Evolutionary conservation across 2,888 invertebrate species (phyloP), one percentile per base, ranked within the genome.

Genomic region (Zaprionus bogoriensis): DNA sequence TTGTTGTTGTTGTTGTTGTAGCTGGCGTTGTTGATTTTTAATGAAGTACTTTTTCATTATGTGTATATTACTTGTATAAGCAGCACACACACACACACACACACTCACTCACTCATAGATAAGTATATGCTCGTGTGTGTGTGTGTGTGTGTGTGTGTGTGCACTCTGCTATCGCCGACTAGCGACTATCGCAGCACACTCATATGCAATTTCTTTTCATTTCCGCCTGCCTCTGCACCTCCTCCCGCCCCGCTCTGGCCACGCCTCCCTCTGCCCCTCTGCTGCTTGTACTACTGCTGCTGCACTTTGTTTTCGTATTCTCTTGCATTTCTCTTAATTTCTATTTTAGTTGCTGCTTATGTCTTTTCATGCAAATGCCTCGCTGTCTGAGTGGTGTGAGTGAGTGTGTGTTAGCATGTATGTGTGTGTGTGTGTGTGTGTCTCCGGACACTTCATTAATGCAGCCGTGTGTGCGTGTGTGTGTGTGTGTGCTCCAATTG

Each of bases 1-100:
- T 57, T 58, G 58, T 47, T 58, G 52, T 36, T 61, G 61, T 52
- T 74, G 71, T 73, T 77, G 71, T 61, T 77, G 32, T 32, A 32
- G 79, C 39, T 55, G 65, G 48, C 67, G 70, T 55, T 75, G 81
- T 78, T 82, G 83, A 85, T 87, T 83, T 83, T 83, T 83, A 83
- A 83, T 83, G 83, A 83, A 83, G 83, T 83, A 83, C 83, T 83
- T 83, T 83, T 87, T 83, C 82, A 83, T 87, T 81, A 83, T 77
- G 67, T 65, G 63, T 67, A 73, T 76, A 74, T 68, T 75, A 75
- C 68, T 74, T 68, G 57, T 73, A 53, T 68, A 58, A 64, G 52
- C 53, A 62, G 42, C 44, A 36, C 23, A 42, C n/a, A 47, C 17
- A 53, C 20, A 38, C 42, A 58, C 54, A 57, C 48, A 42, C 45